Evolutionary conservation across 2,888 invertebrate genomes (phyloP).

Genomic region (Ecdyonurus torrentis): DNA sequence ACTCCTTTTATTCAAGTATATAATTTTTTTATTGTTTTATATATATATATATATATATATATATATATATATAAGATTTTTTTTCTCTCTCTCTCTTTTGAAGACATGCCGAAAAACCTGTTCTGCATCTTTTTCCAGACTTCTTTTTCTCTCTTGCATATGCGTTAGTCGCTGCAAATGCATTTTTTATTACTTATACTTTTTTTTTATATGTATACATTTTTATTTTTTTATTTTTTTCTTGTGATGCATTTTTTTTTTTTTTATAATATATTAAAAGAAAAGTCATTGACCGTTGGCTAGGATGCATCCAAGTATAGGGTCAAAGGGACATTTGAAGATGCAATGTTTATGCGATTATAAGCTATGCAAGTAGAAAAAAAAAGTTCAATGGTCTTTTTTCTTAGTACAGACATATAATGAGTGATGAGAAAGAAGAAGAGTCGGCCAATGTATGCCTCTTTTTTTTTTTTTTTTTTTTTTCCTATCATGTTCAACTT

Average conservation of each 20-base stretch:
- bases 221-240: not conserved
- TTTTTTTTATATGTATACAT: not conserved
- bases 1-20: not conserved
- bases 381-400: not conserved
- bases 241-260: not conserved
- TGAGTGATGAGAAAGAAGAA: not conserved
- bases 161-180: not conserved
- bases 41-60: not conserved
- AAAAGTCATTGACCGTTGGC: not conserved
- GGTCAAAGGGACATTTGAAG: not conserved
- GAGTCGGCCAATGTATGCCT: not conserved
- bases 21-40: not conserved
- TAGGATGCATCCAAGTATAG: not conserved
- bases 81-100: no score
- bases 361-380: not conserved
- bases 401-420: not conserved
- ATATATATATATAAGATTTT: not conserved
- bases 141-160: not conserved
- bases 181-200: not conserved
- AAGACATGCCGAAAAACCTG: slow-evolving; percentile 4
- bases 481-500: no score
- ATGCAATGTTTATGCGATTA: not conserved
- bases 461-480: no score
- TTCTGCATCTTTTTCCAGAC: not conserved
- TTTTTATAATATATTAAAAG: not conserved